Percentiles rank a stretch among this genome's conserved stretches.
phyloP scores from a whole-genome alignment of 92 coral and sea anemone species.

The Diadumene lineata region DNA sequence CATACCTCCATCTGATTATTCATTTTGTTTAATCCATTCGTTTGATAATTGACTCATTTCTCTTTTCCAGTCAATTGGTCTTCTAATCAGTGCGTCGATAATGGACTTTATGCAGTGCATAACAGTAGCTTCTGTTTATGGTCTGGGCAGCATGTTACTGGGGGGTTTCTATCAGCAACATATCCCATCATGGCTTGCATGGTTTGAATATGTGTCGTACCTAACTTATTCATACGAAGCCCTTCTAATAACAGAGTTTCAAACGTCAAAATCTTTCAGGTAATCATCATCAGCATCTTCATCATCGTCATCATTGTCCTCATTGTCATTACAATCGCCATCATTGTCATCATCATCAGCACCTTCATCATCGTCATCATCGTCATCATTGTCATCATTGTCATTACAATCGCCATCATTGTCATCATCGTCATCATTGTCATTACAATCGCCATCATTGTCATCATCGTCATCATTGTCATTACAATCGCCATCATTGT shows the following conservation, averaged over 20 bases:
- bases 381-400: background rate
- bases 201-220: conserved; percentile 72
- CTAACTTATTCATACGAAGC: conserved; percentile 73
- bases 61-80: conserved; percentile 74
- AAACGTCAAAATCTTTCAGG: conserved; percentile 69
- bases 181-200: conserved; percentile 82
- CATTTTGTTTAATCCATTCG: too few species aligned
- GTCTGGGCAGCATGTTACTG: conserved; percentile 70
- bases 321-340: background rate
- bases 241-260: conserved; percentile 65
- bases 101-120: conserved; percentile 83
- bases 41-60: background rate
- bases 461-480: background rate
- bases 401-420: background rate
- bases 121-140: conserved; percentile 72
- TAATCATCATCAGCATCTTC: conserved; percentile 4
- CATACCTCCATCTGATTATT: background rate
- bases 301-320: background rate
- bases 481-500: background rate
- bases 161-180: conserved; percentile 88
- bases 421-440: background rate
- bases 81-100: conserved; percentile 80
- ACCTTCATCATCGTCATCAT: background rate
- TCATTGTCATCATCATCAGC: background rate
- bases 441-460: background rate